Evolutionary conservation across 2,113 vertebrate genomes (phyloP).

Genomic region (Albula glossodonta): DNA sequence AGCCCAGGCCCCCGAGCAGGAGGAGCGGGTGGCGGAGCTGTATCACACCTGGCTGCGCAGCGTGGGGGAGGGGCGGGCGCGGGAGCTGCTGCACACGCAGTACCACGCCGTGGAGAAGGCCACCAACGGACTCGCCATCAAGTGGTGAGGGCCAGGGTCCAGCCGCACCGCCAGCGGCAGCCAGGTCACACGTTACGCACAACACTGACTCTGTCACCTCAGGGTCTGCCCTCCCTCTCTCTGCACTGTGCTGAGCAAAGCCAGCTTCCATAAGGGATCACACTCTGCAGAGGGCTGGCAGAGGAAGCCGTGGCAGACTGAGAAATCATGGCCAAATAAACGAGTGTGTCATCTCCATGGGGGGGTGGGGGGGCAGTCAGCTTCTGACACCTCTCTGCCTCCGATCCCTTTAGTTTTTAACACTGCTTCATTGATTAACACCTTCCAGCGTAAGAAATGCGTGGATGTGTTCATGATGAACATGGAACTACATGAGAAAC

Average conservation of each 20-base stretch:
- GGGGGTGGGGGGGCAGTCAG: no score
- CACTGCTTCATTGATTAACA: background rate
- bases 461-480: background rate
- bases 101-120: conserved; percentile 84
- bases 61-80: conserved; percentile 54
- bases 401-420: background rate
- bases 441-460: background rate
- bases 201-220: background rate
- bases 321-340: no score
- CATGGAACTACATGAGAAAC: background rate
- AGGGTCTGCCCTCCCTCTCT: background rate
- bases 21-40: conserved; percentile 62
- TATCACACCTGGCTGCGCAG: conserved; percentile 82
- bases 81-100: conserved; percentile 74
- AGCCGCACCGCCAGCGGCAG: background rate
- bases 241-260: background rate
- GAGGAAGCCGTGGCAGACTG: no score
- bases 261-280: background rate
- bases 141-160: conserved; percentile 78
- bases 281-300: background rate
- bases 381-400: background rate
- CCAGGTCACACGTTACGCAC: background rate
- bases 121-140: conserved; percentile 74
- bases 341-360: no score
- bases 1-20: conserved; percentile 53